phyloP scores from a whole-genome alignment of 2,888 invertebrate genomes.

The Gortyna flavago region DNA sequence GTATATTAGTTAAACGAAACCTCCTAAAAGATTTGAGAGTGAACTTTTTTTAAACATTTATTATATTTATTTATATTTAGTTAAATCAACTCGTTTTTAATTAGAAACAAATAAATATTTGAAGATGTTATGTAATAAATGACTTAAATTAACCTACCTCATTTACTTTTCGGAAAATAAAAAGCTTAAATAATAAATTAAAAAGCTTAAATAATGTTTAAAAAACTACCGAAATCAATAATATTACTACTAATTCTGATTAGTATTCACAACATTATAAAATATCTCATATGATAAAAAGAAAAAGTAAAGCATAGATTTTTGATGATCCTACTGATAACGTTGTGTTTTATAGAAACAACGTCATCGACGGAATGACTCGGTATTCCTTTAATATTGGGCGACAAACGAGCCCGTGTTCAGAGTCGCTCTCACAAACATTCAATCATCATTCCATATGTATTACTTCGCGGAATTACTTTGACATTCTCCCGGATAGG shows the following conservation, averaged over 20 bases:
- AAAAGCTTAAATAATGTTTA: not conserved
- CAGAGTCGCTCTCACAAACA: not conserved
- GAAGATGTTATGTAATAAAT: not conserved
- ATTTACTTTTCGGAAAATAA: not conserved
- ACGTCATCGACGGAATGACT: not conserved
- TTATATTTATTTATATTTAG: too few species aligned
- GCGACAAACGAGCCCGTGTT: not conserved
- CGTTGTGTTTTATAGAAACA: too few species aligned
- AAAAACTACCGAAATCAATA: not conserved
- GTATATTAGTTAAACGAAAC: not conserved
- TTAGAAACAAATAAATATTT: not conserved
- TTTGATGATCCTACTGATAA: too few species aligned
- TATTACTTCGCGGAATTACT: conserved; percentile 27
- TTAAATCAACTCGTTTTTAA: too few species aligned
- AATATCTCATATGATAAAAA: too few species aligned
- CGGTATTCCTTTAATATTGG: not conserved
- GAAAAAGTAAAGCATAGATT: too few species aligned
- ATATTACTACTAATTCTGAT: not conserved
- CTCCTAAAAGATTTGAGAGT: not conserved
- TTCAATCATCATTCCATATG: conserved; percentile 38
- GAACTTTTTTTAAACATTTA: not conserved
- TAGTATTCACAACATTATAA: too few species aligned
- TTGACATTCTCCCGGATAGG: conserved; percentile 8
- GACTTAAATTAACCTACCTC: not conserved
- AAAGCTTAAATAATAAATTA: not conserved